phyloP scores from a whole-genome alignment of 2,113 vertebrate species.

The Corythoichthys intestinalis region DNA sequence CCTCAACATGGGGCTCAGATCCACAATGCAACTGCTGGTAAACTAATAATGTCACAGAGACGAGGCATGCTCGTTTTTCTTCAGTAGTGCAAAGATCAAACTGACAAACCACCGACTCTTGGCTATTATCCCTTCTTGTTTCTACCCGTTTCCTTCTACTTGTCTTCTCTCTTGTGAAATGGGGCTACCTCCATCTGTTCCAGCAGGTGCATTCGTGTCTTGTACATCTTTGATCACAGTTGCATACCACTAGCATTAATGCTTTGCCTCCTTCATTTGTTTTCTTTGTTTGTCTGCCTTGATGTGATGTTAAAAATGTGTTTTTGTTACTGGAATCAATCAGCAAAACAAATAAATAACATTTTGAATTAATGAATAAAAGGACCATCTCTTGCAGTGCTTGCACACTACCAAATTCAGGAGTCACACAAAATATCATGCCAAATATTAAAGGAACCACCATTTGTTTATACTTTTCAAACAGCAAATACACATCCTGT shows the following conservation, averaged over 20 bases:
- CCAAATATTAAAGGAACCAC: constrained; percentile 31
- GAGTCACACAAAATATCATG: constrained; percentile 39
- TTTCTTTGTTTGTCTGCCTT: constrained; percentile 50
- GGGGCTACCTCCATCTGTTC: constrained; percentile 53
- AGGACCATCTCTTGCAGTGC: constrained; percentile 22
- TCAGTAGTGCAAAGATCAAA: constrained; percentile 34
- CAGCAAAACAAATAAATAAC: constrained; percentile 15
- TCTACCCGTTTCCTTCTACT: constrained; percentile 1
- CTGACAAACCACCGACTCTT: not conserved
- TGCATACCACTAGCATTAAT: constrained; percentile 38
- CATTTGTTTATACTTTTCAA: constrained; percentile 38
- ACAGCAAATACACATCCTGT: constrained; percentile 33
- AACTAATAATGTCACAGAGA: constrained; percentile 46
- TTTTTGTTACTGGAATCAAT: constrained; percentile 42
- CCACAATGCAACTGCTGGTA: constrained; percentile 48
- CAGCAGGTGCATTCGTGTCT: constrained; percentile 47
- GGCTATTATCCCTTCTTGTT: constrained; percentile 43
- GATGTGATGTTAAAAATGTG: constrained; percentile 34
- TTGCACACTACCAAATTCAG: constrained; percentile 31
- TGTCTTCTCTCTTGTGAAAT: constrained; percentile 28
- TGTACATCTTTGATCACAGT: constrained; percentile 54
- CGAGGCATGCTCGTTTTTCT: constrained; percentile 26
- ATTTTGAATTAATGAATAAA: not conserved
- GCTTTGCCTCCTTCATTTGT: constrained; percentile 42
- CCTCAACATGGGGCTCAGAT: constrained; percentile 54